Base-by-base conservation (phyloP, 2,888 invertebrate genomes). In the Caenorhabditis sp. region DNA sequence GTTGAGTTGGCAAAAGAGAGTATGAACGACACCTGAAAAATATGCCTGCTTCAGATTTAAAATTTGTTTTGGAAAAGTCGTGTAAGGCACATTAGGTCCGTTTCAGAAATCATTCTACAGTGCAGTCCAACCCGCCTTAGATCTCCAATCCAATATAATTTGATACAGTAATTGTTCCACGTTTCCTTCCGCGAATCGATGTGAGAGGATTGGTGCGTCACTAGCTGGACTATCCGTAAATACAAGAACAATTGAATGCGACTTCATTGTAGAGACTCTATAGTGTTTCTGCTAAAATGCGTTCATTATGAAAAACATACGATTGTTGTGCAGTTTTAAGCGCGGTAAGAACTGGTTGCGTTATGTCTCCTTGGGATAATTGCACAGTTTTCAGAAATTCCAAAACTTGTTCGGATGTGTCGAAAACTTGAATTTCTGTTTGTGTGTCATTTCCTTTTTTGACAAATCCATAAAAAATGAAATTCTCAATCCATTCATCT, bases 391-490 rank as follows among this genome's bases (percentile, higher is more conserved):
- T 37, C 49, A 71, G 27, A 21, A 55, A 63, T n/a, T 43, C 54
- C 23, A 57, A 10, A 1, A 63, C 43, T 1, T 63, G 60, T 24
- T 59, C 57, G 1, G n/a, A 1, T 12, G 26, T 19, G 1, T 55
- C n/a, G 2, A 27, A 8, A 10, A 66, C n/a, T 10, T 6, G 12
- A 23, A 37, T 21, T 0, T 14, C 26, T 43, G 54, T 12, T 1
- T 21, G 55, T 1, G 24, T 21, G 0, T 24, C 19, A 14, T 43
- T 17, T 14, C 27, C 37, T 0, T 27, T 2, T 54, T 60, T 53
- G 14, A 61, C 67, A 31, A 72, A 72, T 49, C 72, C 72, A 49
- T 72, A 67, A 10, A 72, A n/a, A 31, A 72, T 72, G 55, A 31
- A 72, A 62, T 72, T 72, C 19, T 54, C 63, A 10, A 72, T 67